phyloP scores from a whole-genome alignment of 1,140 invertebrate species.

The Megalonaias nervosa region DNA sequence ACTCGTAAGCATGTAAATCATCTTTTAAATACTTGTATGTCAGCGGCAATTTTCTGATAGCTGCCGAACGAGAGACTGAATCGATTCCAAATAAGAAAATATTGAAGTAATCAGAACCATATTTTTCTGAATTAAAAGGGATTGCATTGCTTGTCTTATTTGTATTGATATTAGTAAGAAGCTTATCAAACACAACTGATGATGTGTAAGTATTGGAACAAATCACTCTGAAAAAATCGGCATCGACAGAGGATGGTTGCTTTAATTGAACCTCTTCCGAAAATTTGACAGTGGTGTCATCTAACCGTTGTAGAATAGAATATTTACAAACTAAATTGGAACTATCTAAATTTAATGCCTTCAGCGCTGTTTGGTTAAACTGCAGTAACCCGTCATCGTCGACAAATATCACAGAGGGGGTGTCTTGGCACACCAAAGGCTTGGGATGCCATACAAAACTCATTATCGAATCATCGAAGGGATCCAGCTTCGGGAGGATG shows the following conservation, averaged over 20 bases:
- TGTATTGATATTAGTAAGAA: conserved; percentile 39
- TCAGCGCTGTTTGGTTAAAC: conserved; percentile 52
- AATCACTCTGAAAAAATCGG: conserved; percentile 70
- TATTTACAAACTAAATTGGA: conserved; percentile 62
- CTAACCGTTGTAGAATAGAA: conserved; percentile 16
- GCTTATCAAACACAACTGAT: conserved; percentile 47
- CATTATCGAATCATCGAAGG: conserved; percentile 80
- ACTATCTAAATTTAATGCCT: conserved; percentile 40
- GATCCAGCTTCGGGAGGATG: conserved; percentile 83
- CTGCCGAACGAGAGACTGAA: conserved; percentile 87
- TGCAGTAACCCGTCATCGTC: conserved; percentile 54
- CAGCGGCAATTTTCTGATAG: conserved; percentile 85
- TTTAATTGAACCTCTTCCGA: conserved; percentile 51
- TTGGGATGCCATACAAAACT: conserved; percentile 75
- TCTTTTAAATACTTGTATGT: conserved; percentile 76
- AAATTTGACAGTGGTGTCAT: conserved; percentile 58
- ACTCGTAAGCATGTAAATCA: conserved; percentile 53
- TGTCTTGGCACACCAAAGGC: conserved; percentile 75
- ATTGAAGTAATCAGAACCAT: neutral
- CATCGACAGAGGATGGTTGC: conserved; percentile 58
- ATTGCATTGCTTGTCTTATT: neutral
- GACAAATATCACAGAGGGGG: conserved; percentile 69
- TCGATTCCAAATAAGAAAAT: conserved; percentile 60
- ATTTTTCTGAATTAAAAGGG: neutral
- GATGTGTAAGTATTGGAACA: conserved; percentile 65